These are phyloP conservation scores for Glareola pratincola DNA, from an alignment of 2,113 vertebrate species.

Conservation along the genomic window DNA sequence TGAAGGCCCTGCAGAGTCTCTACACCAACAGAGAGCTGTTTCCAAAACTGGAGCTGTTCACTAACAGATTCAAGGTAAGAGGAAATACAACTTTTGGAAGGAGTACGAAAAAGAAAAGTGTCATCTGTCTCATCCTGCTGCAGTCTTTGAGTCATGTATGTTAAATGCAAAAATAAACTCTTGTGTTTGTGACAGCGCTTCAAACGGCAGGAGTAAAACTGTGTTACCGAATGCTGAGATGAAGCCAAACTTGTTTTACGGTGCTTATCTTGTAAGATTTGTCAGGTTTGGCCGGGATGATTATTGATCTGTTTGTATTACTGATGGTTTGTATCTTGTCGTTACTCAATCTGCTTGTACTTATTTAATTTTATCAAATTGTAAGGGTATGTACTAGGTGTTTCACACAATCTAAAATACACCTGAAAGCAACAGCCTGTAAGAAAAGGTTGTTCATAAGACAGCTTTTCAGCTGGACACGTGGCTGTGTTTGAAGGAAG, in stretches of 20 bases:
- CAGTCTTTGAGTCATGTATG: background rate
- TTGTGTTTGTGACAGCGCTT: background rate
- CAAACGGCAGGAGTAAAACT: background rate
- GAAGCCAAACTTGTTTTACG: background rate
- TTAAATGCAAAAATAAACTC: background rate
- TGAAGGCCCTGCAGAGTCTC: conserved; percentile 96
- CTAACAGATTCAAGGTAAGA: conserved; percentile 97
- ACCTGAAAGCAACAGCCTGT: background rate
- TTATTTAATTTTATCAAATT: background rate
- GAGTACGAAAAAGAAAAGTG: background rate
- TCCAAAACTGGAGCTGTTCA: conserved; percentile 97
- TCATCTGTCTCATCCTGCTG: background rate
- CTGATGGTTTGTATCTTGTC: background rate
- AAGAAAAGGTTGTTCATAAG: background rate
- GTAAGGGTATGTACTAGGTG: background rate
- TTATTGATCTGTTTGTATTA: background rate
- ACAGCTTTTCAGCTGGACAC: background rate
- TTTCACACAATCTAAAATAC: background rate
- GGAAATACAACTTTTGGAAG: background rate
- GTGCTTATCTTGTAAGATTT: background rate
- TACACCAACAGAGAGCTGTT: conserved; percentile 98
- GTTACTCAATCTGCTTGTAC: background rate
- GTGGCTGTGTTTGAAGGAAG: background rate
- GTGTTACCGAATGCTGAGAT: background rate
- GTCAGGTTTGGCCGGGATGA: background rate